These are phyloP conservation scores for Tetranychus truncatus DNA, from an alignment of 2,888 invertebrate genomes.

Conservation along the genomic window DNA sequence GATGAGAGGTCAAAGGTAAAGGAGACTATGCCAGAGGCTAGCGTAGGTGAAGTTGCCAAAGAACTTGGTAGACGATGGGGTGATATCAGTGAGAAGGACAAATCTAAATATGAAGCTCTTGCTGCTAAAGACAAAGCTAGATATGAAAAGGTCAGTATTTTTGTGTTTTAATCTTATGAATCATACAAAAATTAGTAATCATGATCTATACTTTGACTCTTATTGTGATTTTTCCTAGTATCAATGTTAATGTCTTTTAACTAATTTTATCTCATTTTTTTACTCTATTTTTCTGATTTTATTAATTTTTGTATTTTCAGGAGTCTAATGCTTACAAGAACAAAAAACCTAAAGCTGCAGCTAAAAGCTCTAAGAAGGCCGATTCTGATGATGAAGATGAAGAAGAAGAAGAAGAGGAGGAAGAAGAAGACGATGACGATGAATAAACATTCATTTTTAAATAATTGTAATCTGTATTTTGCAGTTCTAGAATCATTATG, in stretches of 20 bases:
- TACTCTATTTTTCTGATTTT: not conserved
- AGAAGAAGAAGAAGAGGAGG: conserved; percentile 38
- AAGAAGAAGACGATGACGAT: conserved; percentile 25
- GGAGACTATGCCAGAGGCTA: conserved; percentile 72
- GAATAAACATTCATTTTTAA: too few relatives aligned
- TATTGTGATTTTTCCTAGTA: not conserved
- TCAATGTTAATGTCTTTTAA: not conserved
- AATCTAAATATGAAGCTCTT: conserved; percentile 75
- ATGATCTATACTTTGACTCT: not conserved
- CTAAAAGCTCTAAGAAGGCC: conserved; percentile 33
- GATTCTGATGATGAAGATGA: conserved; percentile 49
- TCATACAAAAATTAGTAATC: not conserved
- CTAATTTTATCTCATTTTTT: not conserved
- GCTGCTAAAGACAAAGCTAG: conserved; percentile 85
- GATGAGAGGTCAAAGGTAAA: conserved; percentile 90
- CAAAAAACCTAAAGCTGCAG: conserved; percentile 39
- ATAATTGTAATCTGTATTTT: not conserved
- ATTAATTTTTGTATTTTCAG: conserved; percentile 7
- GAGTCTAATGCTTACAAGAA: conserved; percentile 65
- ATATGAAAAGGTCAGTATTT: conserved; percentile 65
- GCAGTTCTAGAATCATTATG: not conserved
- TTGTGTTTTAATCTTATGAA: not conserved
- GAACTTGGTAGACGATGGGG: conserved; percentile 89
- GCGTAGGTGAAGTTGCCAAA: conserved; percentile 91
- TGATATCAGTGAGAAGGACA: conserved; percentile 59